Percentiles rank a stretch among this genome's conserved stretches.
Conservation (phyloP, 2,113 vertebrate genomes). For the Gallinago jamesoni region DNA sequence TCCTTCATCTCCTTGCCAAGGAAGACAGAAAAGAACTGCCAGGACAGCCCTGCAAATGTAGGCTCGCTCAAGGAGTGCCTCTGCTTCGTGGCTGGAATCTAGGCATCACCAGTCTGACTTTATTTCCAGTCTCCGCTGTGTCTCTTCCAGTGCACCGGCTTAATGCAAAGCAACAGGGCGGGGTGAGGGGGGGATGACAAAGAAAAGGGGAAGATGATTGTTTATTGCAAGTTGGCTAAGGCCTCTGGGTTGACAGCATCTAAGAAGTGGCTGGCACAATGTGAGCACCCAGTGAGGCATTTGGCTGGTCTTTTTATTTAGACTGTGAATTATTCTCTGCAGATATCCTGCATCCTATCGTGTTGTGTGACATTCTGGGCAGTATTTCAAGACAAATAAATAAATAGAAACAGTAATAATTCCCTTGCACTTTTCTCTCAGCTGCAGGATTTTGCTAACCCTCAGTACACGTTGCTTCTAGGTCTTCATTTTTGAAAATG, state of each 20-base stretch:
- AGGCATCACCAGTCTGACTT: not conserved
- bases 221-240: not conserved
- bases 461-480: not conserved
- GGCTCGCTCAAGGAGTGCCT: not conserved
- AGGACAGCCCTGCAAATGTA: not conserved
- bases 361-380: not conserved
- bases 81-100: not conserved
- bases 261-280: not conserved
- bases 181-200: not conserved
- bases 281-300: not conserved
- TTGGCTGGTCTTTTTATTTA: not conserved
- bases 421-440: not conserved
- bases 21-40: not conserved
- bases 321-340: not conserved
- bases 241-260: not conserved
- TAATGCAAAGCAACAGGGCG: not conserved
- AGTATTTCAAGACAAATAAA: constrained; percentile 32
- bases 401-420: not conserved
- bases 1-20: not conserved
- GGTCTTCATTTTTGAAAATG: not conserved
- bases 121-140: not conserved
- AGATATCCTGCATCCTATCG: not conserved
- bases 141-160: not conserved
- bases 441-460: constrained; percentile 7
- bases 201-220: not conserved